Conservation (phyloP, 1,140 invertebrate species). For the Drosophila lowei region DNA sequence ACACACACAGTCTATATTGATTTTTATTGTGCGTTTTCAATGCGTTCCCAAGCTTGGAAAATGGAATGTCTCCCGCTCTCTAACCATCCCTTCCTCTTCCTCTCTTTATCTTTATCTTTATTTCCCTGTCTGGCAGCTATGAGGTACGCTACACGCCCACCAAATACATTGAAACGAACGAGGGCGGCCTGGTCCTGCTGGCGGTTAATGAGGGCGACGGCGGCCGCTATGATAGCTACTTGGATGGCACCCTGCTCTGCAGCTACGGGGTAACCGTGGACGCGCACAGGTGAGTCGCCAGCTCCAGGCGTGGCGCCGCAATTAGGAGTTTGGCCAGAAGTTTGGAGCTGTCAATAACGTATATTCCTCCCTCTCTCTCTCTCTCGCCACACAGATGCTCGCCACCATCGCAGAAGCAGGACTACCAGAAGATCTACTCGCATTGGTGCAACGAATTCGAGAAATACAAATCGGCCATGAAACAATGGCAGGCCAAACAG, state of each 20-base stretch:
- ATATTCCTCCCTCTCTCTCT: slow-evolving; percentile 10
- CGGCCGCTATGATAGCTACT: slow-evolving; percentile 89
- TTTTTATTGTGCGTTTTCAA: slow-evolving; percentile 78
- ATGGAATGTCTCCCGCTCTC: slow-evolving; percentile 66
- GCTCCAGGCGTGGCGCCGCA: slow-evolving; percentile 19
- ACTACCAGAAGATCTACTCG: slow-evolving; percentile 90
- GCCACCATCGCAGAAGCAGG: slow-evolving; percentile 87
- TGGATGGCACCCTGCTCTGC: slow-evolving; percentile 87
- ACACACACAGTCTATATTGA: slow-evolving; percentile 61
- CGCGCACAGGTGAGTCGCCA: slow-evolving; percentile 85
- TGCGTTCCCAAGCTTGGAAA: slow-evolving; percentile 45
- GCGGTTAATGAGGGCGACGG: slow-evolving; percentile 88
- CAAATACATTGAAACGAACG: slow-evolving; percentile 88
- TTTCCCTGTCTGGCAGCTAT: slow-evolving; percentile 61
- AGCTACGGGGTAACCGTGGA: slow-evolving; percentile 89
- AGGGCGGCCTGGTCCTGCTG: slow-evolving; percentile 88
- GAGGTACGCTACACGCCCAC: slow-evolving; percentile 85
- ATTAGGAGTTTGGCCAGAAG: slow-evolving; percentile 7
- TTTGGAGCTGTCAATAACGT: slow-evolving; percentile 47
- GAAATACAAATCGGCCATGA: slow-evolving; percentile 91
- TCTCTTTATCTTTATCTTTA: slow-evolving; percentile 13
- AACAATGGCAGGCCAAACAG: slow-evolving; percentile 89
- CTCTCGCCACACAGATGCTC: slow-evolving; percentile 84
- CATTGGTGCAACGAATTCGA: slow-evolving; percentile 93
- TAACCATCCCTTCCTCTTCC: slow-evolving; percentile 16